Evolutionary conservation across 2,113 vertebrate species (phyloP).

Genomic region (Nettapus auritus): DNA sequence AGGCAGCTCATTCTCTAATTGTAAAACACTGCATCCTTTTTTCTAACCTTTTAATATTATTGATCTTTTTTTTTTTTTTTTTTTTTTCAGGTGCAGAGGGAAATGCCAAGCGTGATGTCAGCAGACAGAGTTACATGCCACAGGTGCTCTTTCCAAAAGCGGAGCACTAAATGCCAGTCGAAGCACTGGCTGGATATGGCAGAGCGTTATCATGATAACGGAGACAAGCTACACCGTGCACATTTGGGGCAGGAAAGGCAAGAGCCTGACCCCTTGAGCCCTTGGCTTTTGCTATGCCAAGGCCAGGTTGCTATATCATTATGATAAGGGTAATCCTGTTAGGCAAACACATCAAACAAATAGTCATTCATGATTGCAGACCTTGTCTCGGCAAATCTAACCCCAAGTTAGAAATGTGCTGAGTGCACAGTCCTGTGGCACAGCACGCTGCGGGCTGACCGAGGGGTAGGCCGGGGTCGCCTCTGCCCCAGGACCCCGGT

Average conservation of each 20-base stretch:
- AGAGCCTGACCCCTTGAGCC: not conserved
- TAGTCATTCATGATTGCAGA: not conserved
- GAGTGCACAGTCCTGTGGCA: not conserved
- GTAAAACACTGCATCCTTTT: not conserved
- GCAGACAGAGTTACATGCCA: not conserved
- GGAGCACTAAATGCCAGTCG: not conserved
- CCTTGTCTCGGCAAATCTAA: slow-evolving; percentile 28
- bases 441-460: not conserved
- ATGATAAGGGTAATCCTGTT: slow-evolving; percentile 68
- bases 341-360: slow-evolving; percentile 61
- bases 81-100: not conserved
- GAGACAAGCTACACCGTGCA: not conserved
- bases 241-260: not conserved
- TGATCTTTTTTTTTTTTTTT: not conserved
- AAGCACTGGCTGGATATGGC: not conserved
- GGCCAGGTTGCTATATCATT: slow-evolving; percentile 43
- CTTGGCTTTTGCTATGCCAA: slow-evolving; percentile 34
- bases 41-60: not conserved
- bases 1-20: not conserved
- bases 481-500: not conserved
- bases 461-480: not conserved
- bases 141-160: not conserved
- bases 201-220: not conserved
- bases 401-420: slow-evolving; percentile 36
- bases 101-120: slow-evolving; percentile 2